These are phyloP conservation scores for Tetanocera ferruginea DNA, from an alignment of 2,888 invertebrate genomes.

Conservation along the genomic window DNA sequence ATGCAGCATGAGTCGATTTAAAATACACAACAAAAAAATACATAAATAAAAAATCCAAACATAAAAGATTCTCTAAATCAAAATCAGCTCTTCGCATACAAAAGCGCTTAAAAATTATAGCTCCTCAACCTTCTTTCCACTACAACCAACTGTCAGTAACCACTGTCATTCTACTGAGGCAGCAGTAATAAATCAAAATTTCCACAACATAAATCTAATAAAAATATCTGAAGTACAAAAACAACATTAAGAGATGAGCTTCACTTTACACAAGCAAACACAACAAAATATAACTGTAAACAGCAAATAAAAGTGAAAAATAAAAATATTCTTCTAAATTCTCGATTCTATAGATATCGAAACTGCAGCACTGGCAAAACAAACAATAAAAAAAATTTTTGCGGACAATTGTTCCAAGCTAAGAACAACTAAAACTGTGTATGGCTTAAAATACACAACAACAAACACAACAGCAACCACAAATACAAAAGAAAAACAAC, in stretches of 20 bases:
- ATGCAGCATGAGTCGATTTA: neutral
- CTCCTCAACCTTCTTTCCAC: too few relatives aligned
- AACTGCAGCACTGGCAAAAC: neutral
- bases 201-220: neutral
- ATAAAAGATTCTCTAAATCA: neutral
- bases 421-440: neutral
- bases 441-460: neutral
- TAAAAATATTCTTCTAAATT: neutral
- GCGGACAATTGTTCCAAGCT: constrained; percentile 1
- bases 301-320: neutral
- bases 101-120: neutral
- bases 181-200: constrained; percentile 1
- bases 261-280: neutral
- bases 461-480: neutral
- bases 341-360: neutral
- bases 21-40: too few relatives aligned
- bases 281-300: neutral
- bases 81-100: neutral
- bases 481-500: neutral
- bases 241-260: neutral
- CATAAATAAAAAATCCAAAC: neutral
- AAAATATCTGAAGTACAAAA: neutral
- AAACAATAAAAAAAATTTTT: neutral
- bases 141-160: neutral
- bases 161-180: neutral